phyloP scores from a whole-genome alignment of 1,140 invertebrate species.

The Coptotermes formosanus region DNA sequence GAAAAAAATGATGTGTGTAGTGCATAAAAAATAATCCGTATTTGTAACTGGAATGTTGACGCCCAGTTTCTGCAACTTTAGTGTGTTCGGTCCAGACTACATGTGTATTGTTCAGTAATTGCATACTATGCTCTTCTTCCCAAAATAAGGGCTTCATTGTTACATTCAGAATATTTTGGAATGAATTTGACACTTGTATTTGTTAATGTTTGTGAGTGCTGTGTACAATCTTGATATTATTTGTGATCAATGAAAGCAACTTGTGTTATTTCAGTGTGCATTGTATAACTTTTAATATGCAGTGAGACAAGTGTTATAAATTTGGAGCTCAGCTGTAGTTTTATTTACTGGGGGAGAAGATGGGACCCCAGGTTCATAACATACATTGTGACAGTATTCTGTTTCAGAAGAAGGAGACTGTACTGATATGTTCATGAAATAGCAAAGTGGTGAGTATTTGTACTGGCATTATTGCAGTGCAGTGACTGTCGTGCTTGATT shows the following conservation, averaged over 20 bases:
- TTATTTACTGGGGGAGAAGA: too few species aligned
- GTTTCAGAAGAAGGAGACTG: too few species aligned
- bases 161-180: not conserved
- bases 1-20: not conserved
- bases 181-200: not conserved
- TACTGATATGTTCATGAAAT: too few species aligned
- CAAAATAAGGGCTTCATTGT: not conserved
- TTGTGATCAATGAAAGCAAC: not conserved
- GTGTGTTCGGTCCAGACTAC: not conserved
- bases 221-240: not conserved
- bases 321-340: not conserved
- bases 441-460: too few species aligned
- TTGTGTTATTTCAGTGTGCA: not conserved
- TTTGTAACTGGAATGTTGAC: not conserved
- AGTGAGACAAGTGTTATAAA: not conserved
- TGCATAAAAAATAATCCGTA: not conserved
- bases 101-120: not conserved
- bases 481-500: too few species aligned
- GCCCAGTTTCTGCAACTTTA: not conserved
- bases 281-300: slow-evolving; percentile 5
- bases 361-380: too few species aligned
- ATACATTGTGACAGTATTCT: too few species aligned
- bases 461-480: too few species aligned
- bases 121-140: not conserved
- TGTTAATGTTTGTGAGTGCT: not conserved